Evolutionary conservation across 2,113 vertebrate genomes (phyloP), one percentile per base, ranked within the genome.

Genomic region (Dinomys branickii): DNA sequence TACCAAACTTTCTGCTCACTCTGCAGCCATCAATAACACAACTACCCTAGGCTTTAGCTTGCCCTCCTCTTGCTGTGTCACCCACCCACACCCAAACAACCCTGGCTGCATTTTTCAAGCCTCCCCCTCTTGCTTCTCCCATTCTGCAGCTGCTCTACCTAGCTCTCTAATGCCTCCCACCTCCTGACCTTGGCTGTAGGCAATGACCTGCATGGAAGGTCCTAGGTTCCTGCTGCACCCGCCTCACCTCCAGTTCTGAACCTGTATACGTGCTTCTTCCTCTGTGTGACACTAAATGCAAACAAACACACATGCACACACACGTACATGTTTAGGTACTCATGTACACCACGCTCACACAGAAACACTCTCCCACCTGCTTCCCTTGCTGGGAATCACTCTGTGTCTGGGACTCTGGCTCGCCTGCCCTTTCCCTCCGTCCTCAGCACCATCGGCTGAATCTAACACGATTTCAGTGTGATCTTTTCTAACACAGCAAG

Each of bases 91-190:
- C 41, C 17, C 63, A 50, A 20, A 4, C 6, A 67, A 16, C 50
- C 61, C 22, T 30, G 9, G 1, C 13, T 52, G 7, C 33, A 30
- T 41, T 56, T 17, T 81, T 69, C n/a, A 56, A 17, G 11, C 22
- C 6, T 82, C 16, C 24, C 35, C 19, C 3, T 1, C 44, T n/a
- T 5, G 38, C 38, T 19, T 26, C 30, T 20, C 33, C 19, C 17
- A 1, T 14, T 52, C 26, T 13, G 67, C 38, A 73, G 17, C 20
- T 87, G 28, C 16, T 30, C 35, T 28, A 2, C 35, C 47, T 38
- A 19, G 14, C 50, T 7, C 7, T 50, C n/a, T 47, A 10, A 33
- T 19, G 20, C 44, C 59, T n/a, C 33, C 0, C 1, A 26, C 0
- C 7, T 56, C 8, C 28, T 16, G 38, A 28, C 9, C 50, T 20